Evolutionary conservation across 2,888 invertebrate genomes (phyloP).

Genomic region (Eilema depressum): DNA sequence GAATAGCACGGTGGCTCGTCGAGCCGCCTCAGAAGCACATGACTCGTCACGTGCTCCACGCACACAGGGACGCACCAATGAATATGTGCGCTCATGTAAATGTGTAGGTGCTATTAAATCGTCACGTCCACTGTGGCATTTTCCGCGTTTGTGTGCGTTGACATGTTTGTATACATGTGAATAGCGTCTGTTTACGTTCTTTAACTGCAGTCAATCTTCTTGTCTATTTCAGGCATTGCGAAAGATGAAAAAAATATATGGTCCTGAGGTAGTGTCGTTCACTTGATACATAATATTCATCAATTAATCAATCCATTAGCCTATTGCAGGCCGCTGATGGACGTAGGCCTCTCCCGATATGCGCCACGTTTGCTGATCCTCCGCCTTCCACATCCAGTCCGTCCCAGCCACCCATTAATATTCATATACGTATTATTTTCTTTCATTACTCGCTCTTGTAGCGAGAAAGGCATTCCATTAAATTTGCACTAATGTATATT

Average conservation of each 20-base stretch:
- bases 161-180: conserved; percentile 21
- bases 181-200: conserved; percentile 25
- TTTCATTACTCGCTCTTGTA: background rate
- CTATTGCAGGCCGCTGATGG: too few relatives aligned
- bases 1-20: conserved; percentile 35
- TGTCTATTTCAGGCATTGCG: conserved; percentile 18
- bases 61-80: conserved; percentile 13
- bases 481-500: background rate
- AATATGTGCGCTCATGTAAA: background rate
- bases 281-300: too few relatives aligned
- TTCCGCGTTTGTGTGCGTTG: conserved; percentile 18
- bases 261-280: too few relatives aligned
- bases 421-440: too few relatives aligned
- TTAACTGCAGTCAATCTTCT: conserved; percentile 11
- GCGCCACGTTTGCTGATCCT: too few relatives aligned
- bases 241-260: conserved; percentile 15
- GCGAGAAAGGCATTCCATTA: too few relatives aligned
- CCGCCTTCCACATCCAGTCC: too few relatives aligned
- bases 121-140: conserved; percentile 21
- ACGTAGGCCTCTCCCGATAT: too few relatives aligned
- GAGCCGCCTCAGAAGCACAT: conserved; percentile 28
- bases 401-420: too few relatives aligned
- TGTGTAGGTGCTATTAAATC: conserved; percentile 24
- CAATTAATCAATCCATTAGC: too few relatives aligned
- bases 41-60: conserved; percentile 34